A percentile compares a stretch with the other conserved stretches of the same genome.
Conservation (phyloP, 2,888 invertebrate genomes). For the Cataglyphis rosenhaueri region DNA sequence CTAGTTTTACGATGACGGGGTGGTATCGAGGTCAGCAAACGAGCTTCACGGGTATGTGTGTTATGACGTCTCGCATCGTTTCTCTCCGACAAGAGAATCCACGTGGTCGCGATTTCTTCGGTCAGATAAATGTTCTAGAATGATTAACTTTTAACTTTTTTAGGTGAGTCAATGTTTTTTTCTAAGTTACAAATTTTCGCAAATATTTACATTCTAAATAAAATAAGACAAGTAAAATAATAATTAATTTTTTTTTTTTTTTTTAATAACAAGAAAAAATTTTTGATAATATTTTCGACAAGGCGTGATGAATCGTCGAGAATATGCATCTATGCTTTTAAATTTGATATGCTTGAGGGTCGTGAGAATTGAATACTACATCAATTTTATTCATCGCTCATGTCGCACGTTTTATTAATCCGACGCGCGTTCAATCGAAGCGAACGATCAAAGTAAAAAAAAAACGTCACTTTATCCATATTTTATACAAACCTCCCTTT, state of each 20-base stretch:
- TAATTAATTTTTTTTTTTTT: neutral
- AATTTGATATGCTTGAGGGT: neutral
- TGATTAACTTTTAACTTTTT: neutral
- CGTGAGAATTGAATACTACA: constrained; percentile 3
- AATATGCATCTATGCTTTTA: neutral
- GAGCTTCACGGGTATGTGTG: neutral
- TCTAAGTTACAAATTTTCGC: neutral
- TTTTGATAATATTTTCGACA: neutral
- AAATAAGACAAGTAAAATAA: neutral
- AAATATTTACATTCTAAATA: neutral
- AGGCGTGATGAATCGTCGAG: neutral
- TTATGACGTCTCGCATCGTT: constrained; percentile 20
- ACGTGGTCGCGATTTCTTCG: neutral
- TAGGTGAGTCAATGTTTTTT: neutral
- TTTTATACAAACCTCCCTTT: neutral
- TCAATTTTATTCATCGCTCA: neutral
- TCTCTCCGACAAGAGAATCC: neutral
- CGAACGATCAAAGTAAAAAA: neutral
- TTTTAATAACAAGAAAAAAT: neutral
- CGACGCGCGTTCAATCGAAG: neutral
- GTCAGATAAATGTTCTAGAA: neutral
- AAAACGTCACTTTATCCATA: neutral
- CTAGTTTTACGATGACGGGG: neutral
- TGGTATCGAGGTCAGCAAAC: constrained; percentile 19
- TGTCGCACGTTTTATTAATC: constrained; percentile 11